Evolutionary conservation across 2,113 vertebrate species (phyloP).

Genomic region (Nyctibius bracteatus): DNA sequence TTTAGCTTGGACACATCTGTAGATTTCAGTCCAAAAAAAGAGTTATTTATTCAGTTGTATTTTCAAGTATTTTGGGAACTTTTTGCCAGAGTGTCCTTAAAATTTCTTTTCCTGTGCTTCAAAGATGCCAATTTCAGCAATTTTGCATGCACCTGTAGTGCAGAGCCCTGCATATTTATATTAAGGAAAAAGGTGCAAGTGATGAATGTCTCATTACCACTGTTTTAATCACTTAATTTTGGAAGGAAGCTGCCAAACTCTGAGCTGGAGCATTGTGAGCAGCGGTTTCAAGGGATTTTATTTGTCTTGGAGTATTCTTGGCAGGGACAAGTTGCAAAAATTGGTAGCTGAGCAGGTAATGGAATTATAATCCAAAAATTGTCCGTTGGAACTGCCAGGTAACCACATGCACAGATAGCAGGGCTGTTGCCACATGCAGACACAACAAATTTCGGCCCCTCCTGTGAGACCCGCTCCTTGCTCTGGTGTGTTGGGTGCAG

Average conservation of each 20-base stretch:
- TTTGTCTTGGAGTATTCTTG: constrained; percentile 27
- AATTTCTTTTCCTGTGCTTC: neutral
- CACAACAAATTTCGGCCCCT: neutral
- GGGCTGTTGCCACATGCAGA: neutral
- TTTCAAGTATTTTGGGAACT: constrained; percentile 24
- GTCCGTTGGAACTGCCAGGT: neutral
- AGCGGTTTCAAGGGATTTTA: neutral
- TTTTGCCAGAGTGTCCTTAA: constrained; percentile 5
- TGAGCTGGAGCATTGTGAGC: neutral
- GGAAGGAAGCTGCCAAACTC: neutral
- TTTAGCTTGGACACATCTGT: constrained; percentile 51
- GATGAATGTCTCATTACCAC: constrained; percentile 30
- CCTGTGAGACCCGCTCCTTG: accelerated
- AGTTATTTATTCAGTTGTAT: constrained; percentile 45
- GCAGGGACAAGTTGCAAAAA: neutral
- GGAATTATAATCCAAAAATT: constrained; percentile 16
- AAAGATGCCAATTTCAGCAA: neutral
- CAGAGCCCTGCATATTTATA: neutral
- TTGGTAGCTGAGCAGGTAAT: neutral
- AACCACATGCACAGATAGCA: neutral
- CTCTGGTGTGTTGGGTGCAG: neutral
- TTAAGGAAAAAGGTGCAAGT: constrained; percentile 6
- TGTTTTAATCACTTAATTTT: constrained; percentile 31
- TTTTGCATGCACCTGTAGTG: constrained; percentile 35
- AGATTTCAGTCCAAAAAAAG: constrained; percentile 10